Evolutionary conservation across 2,797 vertebrate genomes (phyloP).

Genomic region (Hapalemur alaotrensis): DNA sequence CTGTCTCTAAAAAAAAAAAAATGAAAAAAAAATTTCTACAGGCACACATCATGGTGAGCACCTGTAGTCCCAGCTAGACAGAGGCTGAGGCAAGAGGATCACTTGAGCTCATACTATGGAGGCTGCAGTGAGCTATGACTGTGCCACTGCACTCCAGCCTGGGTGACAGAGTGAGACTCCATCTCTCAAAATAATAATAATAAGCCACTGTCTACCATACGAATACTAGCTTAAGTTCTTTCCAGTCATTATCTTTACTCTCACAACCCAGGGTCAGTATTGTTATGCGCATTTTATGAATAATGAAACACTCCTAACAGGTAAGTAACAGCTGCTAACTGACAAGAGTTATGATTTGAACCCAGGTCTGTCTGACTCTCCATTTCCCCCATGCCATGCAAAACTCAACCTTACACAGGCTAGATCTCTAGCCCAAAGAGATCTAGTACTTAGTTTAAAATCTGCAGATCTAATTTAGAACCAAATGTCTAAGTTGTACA

Average conservation of each 20-base stretch:
- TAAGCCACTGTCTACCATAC: not conserved
- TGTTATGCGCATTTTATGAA: not conserved
- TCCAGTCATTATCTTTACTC: not conserved
- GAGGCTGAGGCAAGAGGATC: too few relatives aligned
- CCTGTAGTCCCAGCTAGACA: too few relatives aligned
- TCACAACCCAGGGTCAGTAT: not conserved
- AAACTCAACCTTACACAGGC: not conserved
- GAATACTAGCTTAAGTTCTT: not conserved
- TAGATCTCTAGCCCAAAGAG: not conserved
- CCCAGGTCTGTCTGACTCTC: not conserved
- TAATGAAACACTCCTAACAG: not conserved
- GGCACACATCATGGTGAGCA: too few relatives aligned
- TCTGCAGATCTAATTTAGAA: not conserved
- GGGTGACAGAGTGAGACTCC: too few relatives aligned
- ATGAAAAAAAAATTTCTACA: too few relatives aligned
- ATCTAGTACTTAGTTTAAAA: not conserved
- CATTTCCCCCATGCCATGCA: not conserved
- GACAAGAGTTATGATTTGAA: not conserved
- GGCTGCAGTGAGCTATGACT: too few relatives aligned
- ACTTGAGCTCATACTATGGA: too few relatives aligned
- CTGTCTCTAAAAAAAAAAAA: too few relatives aligned
- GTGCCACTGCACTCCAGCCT: too few relatives aligned
- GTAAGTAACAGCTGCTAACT: not conserved
- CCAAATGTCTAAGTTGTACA: not conserved
- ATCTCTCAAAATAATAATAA: too few relatives aligned